A percentile compares a stretch with the other conserved stretches of the same genome.
These are phyloP conservation scores for Stenopsyche tienmushanensis DNA, from an alignment of 1,140 invertebrate species.

Conservation along the genomic window DNA sequence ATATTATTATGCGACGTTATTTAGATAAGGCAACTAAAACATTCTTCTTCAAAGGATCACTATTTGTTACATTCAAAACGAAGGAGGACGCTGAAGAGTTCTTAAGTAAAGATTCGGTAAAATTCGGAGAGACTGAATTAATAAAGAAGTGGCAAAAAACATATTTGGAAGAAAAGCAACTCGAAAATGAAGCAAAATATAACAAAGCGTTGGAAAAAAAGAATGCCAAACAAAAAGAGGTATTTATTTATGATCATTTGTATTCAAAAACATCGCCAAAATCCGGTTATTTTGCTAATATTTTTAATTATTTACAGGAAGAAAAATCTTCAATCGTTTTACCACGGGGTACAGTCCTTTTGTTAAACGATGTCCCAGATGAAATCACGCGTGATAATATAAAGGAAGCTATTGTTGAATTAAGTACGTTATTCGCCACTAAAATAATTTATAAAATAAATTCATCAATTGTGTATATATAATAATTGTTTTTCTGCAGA, in stretches of 20 bases:
- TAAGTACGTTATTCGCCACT: slow-evolving; percentile 44
- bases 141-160: slow-evolving; percentile 70
- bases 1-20: slow-evolving; percentile 74
- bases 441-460: not conserved
- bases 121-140: slow-evolving; percentile 72
- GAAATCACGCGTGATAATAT: slow-evolving; percentile 69
- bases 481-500: slow-evolving; percentile 44
- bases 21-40: slow-evolving; percentile 65
- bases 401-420: slow-evolving; percentile 64
- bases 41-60: slow-evolving; percentile 82
- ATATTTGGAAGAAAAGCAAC: slow-evolving; percentile 71
- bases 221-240: slow-evolving; percentile 55
- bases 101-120: slow-evolving; percentile 63
- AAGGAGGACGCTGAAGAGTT: slow-evolving; percentile 64
- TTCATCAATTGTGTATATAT: not conserved
- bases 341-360: slow-evolving; percentile 69
- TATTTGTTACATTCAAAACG: slow-evolving; percentile 81
- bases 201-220: slow-evolving; percentile 35
- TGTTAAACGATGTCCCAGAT: slow-evolving; percentile 63
- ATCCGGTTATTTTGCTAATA: too few species aligned
- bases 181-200: slow-evolving; percentile 56
- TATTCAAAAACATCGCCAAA: not conserved
- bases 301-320: slow-evolving; percentile 41
- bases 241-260: slow-evolving; percentile 32
- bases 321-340: slow-evolving; percentile 54